A percentile compares a stretch with the other conserved stretches of the same genome.
These are phyloP conservation scores for Timandra comae DNA, from an alignment of 2,888 invertebrate genomes.

Conservation along the genomic window DNA sequence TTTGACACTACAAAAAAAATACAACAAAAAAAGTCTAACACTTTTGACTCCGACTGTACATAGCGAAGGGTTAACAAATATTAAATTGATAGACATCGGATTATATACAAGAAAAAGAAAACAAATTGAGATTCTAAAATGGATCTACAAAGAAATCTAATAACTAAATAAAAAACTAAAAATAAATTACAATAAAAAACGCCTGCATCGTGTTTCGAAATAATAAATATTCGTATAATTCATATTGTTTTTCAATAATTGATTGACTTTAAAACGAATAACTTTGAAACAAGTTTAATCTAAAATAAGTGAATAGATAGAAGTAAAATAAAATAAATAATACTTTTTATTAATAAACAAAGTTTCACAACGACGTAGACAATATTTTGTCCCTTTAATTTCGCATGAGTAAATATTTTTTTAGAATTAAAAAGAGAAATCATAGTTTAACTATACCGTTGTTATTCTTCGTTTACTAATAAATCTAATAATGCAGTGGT, in stretches of 20 bases:
- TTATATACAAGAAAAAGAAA: conserved; percentile 26
- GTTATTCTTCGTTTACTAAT: no score
- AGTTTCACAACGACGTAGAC: no score
- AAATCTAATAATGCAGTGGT: no score
- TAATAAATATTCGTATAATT: no score
- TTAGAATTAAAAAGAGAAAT: no score
- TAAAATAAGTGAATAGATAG: no score
- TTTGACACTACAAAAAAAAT: conserved; percentile 4
- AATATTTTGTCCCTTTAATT: not conserved
- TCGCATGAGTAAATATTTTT: no score
- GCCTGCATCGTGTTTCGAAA: conserved; percentile 50
- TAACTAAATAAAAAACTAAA: conserved; percentile 20
- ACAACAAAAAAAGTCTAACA: not conserved
- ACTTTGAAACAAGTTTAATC: no score
- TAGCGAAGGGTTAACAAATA: not conserved
- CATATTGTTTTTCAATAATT: no score
- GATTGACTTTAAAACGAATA: no score
- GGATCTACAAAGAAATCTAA: conserved; percentile 32
- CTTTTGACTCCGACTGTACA: conserved; percentile 7
- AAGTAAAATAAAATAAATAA: conserved; percentile 2
- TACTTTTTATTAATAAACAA: not conserved
- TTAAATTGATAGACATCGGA: no score
- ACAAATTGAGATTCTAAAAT: conserved; percentile 57
- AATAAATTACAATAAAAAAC: conserved; percentile 38
- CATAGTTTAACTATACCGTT: no score